Evolutionary conservation across 2,797 vertebrate genomes (phyloP).

Genomic region (Pteronotus mesoamericanus): DNA sequence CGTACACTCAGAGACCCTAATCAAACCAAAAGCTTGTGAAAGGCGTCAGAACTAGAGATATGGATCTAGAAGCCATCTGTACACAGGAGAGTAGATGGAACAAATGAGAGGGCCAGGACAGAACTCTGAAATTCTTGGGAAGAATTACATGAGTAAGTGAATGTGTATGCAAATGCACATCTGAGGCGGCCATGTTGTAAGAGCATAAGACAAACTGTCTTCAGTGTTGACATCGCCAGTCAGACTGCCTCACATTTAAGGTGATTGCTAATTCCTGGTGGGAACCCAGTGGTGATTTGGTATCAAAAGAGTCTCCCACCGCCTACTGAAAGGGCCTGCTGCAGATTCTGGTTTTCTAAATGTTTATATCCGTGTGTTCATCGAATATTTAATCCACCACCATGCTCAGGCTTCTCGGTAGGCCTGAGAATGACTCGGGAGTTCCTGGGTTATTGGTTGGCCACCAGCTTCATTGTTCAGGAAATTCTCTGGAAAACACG

Average conservation of each 20-base stretch:
- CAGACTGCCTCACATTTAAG: not conserved
- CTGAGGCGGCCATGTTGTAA: fast-evolving
- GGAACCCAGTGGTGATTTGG: not conserved
- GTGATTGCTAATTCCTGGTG: not conserved
- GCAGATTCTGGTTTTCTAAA: not conserved
- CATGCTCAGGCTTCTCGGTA: not conserved
- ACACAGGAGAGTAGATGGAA: not conserved
- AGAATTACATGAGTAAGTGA: not conserved
- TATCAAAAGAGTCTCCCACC: not conserved
- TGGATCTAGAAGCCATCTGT: not conserved
- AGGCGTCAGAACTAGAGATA: not conserved
- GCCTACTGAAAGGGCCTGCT: not conserved
- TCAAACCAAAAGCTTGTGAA: slow-evolving; percentile 16
- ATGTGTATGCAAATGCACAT: not conserved
- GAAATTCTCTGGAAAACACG: not conserved
- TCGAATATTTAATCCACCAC: not conserved
- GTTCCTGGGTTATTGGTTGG: not conserved
- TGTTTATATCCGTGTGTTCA: not conserved
- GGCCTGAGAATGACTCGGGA: not conserved
- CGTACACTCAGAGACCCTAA: not conserved
- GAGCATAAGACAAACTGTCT: not conserved
- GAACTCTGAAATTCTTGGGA: not conserved
- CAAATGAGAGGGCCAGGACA: not conserved
- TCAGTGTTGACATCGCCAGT: not conserved
- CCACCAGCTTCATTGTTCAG: not conserved